Evolutionary conservation across 2,113 vertebrate species (phyloP), one percentile per base, ranked within the genome.

Genomic region (Steatornis caripensis): DNA sequence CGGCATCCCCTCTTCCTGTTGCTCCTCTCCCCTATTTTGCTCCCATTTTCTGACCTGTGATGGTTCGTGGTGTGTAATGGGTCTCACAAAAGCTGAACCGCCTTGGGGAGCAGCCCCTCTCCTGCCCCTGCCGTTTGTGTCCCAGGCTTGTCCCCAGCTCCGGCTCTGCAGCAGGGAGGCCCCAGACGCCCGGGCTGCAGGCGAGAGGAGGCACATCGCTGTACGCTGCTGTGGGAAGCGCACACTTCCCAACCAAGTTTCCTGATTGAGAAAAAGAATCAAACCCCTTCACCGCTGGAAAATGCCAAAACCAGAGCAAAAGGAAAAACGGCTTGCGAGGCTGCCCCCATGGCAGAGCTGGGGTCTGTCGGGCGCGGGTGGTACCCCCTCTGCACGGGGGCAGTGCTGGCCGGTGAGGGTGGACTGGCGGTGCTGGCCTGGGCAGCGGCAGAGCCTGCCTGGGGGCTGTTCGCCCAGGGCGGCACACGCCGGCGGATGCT

Each of bases 401-500:
- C 68, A 4, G 7, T 34, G n/a, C n/a, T 53, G 74, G 45, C 24
- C 71, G 6, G 55, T 0, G 5, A 43, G n/a, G n/a, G n/a, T 15
- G 65, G 55, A 12, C 27, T 48, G 88, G 22, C 16, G 15, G 32
- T 39, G 55, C 61, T 11, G 49, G 49, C n/a, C n/a, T n/a, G n/a
- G 24, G 49, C 49, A 24, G 49, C 49, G 21, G 48, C 21, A 21
- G 48, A 8, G 20, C 48, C 48, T 12, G 34, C 37, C 1, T n/a
- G n/a, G n/a, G 24, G 29, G 22, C 45, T 12, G 54, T 29, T 61
- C 32, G 51, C 75, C 26, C 10, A 10, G 48, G 19, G 6, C n/a
- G 8, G 91, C 19, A 3, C 12, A 2, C 0, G 0, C 41, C 2
- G 1, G 19, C 37, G 45, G 54, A 13, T 34, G 20, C n/a, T 36